Evolutionary conservation across 2,797 vertebrate genomes (phyloP), one percentile per base, ranked within the genome.

Genomic region (Sciurus carolinensis): DNA sequence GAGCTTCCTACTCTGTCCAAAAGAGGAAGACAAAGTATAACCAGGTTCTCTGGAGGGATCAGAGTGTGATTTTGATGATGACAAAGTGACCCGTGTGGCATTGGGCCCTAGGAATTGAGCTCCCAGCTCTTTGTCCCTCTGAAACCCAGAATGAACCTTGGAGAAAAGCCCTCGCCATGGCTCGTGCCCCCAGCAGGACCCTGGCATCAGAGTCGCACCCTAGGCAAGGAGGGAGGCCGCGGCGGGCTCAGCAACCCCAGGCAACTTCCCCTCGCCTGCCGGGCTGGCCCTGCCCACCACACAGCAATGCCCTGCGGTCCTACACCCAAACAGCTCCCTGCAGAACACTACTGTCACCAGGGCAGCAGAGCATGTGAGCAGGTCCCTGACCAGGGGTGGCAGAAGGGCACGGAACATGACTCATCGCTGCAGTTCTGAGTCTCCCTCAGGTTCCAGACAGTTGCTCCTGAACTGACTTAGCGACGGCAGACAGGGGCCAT

Each of bases 161-260:
- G 64, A 62, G 62, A 66, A 52, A 72, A 67, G 20, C 47, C 80
- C 62, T 26, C 71, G 50, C 83, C n/a, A 14, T 4, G 11, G 26
- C 42, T 22, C 18, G 28, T 54, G n/a, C 9, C 39, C 13, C 52
- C 39, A 50, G 52, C 57, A 1, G 5, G 0, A 0, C 66, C 12
- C 3, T 0, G 20, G 95, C 18, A 39, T 44, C 75, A 11, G 47
- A 2, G 1, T 1, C 15, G 57, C n/a, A 7, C 42, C 30, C 36
- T 42, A 9, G 28, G 26, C 64, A 47, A 52, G 73, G 69, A 69
- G 62, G 10, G 77, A 98, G 88, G 75, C 79, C 59, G 33, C 17
- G 73, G 92, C 67, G 4, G 36, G 84, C 87, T 85, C 96, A 96
- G 92, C 75, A 82, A 82, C 95, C 93, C 95, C 94, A 94, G 95